Evolutionary conservation across 1,140 invertebrate species (phyloP).

Genomic region (Xylocopa sonorina): DNA sequence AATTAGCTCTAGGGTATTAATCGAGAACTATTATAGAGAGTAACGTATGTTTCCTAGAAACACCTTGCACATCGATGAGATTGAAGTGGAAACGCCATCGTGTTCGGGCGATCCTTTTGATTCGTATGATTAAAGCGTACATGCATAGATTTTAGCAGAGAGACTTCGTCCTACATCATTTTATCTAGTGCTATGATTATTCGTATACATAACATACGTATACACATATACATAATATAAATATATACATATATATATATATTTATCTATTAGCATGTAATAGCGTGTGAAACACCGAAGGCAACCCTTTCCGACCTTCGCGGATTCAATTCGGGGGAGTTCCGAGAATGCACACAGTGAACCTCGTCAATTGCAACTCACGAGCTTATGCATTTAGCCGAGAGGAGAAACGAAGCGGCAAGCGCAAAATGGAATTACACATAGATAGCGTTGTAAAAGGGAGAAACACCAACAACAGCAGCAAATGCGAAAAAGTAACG

Average conservation of each 20-base stretch:
- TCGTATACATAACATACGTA: not conserved
- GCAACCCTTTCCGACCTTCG: slow-evolving; percentile 24
- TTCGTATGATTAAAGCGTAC: slow-evolving; percentile 51
- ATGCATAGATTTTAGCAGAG: slow-evolving; percentile 52
- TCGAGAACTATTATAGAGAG: slow-evolving; percentile 33
- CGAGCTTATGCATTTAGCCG: slow-evolving; percentile 65
- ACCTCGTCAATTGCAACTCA: slow-evolving; percentile 66
- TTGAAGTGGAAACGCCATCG: slow-evolving; percentile 34
- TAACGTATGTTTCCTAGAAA: slow-evolving; percentile 65
- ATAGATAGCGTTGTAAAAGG: not conserved
- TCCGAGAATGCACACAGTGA: slow-evolving; percentile 68
- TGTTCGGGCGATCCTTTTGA: slow-evolving; percentile 37
- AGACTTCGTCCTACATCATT: slow-evolving; percentile 37
- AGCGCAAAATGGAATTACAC: not conserved
- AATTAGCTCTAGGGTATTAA: slow-evolving; percentile 43
- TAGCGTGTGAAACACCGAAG: slow-evolving; percentile 41
- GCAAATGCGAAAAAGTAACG: not conserved
- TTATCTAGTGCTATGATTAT: slow-evolving; percentile 48
- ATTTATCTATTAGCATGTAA: slow-evolving; percentile 42
- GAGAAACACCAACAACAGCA: not conserved
- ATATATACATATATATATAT: slow-evolving; percentile 28
- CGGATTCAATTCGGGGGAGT: slow-evolving; percentile 77
- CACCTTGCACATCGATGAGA: slow-evolving; percentile 61
- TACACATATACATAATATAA: not conserved
- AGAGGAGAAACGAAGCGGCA: slow-evolving; percentile 22